Percentiles rank a stretch among this genome's conserved stretches.
Evolutionary conservation across 2,113 vertebrate genomes (phyloP).

Genomic region (Casuarius casuarius): DNA sequence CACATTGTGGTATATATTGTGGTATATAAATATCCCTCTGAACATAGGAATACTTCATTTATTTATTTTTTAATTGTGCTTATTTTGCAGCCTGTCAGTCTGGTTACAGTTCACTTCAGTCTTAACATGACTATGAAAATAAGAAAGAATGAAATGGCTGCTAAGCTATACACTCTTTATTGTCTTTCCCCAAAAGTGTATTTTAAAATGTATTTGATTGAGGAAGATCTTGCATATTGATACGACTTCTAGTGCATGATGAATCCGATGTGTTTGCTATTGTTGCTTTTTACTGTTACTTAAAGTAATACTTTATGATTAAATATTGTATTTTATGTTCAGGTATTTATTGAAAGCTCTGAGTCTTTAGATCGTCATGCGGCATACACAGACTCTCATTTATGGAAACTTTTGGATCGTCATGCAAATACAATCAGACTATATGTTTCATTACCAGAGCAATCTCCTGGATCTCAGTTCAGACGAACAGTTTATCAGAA

Average conservation of each 20-base stretch:
- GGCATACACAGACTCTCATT: constrained; percentile 89
- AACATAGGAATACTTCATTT: too few species aligned
- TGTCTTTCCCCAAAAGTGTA: neutral
- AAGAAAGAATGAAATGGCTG: neutral
- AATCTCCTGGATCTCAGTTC: constrained; percentile 86
- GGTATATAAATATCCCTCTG: neutral
- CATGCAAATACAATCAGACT: constrained; percentile 97
- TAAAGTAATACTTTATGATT: neutral
- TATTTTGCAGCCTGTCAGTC: neutral
- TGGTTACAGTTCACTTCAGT: neutral
- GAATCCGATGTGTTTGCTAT: neutral
- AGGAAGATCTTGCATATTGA: neutral
- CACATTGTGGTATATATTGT: fast-evolving
- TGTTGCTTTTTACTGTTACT: neutral
- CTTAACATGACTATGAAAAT: neutral
- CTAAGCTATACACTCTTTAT: neutral
- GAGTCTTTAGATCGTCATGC: constrained; percentile 88
- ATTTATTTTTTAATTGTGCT: neutral
- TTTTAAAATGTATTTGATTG: neutral
- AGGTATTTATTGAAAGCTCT: constrained; percentile 98
- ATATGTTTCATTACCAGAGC: constrained; percentile 91
- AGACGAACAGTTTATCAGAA: constrained; percentile 88
- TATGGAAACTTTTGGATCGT: constrained; percentile 96
- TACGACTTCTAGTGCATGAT: neutral
- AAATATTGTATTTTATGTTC: neutral